These are phyloP conservation scores for Morinoia aosen DNA, from an alignment of 2,888 invertebrate genomes.

Conservation along the genomic window DNA sequence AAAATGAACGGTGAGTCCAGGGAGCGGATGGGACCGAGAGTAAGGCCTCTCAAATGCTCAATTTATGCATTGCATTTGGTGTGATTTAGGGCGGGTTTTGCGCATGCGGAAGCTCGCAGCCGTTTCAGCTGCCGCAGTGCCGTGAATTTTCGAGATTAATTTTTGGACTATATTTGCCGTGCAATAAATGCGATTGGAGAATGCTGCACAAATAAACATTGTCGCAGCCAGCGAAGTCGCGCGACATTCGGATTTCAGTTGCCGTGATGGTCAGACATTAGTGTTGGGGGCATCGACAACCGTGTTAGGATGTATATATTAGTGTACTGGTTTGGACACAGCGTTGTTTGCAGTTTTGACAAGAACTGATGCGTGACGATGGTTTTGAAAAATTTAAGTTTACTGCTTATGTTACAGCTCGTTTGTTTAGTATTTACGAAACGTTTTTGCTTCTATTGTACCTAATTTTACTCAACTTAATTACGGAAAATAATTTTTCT, in stretches of 20 bases:
- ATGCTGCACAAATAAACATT: slow-evolving; percentile 1
- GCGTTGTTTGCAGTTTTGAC: background rate
- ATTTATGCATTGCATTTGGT: slow-evolving; percentile 34
- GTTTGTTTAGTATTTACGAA: background rate
- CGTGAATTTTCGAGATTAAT: background rate
- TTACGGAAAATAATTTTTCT: background rate
- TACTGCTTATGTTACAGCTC: background rate
- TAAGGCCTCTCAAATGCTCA: background rate
- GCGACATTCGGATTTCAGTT: background rate
- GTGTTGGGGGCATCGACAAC: background rate
- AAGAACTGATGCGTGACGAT: background rate
- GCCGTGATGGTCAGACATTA: background rate
- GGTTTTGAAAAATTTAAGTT: background rate
- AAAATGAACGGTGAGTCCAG: background rate
- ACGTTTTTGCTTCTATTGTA: background rate
- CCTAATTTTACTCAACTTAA: background rate
- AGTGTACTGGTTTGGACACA: background rate
- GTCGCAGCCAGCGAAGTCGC: background rate
- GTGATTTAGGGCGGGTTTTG: slow-evolving; percentile 36
- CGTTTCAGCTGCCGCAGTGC: background rate
- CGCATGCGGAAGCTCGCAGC: background rate
- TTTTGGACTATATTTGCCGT: background rate
- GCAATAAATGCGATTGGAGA: slow-evolving; percentile 3
- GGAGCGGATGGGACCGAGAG: background rate
- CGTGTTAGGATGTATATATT: background rate